Conservation (phyloP, 2,113 vertebrate species). For the Genyomyrus donnyi region DNA sequence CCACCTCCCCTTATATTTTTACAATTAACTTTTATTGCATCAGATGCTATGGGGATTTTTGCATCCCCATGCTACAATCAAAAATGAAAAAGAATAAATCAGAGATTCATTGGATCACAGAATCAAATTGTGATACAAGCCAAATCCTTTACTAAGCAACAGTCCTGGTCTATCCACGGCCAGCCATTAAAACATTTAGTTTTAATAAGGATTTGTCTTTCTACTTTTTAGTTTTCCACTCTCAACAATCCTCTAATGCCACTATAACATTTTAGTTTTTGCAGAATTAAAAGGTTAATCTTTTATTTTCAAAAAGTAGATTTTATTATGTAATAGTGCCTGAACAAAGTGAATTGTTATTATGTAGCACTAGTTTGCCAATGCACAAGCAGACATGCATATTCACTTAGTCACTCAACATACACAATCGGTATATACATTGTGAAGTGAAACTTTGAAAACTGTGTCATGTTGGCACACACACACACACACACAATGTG, state of each 20-base stretch:
- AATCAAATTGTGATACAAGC: not conserved
- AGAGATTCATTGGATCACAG: not conserved
- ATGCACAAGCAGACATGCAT: conserved; percentile 24
- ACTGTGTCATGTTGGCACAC: not conserved
- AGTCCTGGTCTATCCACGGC: not conserved
- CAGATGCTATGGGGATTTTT: not conserved
- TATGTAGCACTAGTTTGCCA: conserved; percentile 46
- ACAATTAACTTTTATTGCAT: not conserved
- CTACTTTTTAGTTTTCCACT: not conserved
- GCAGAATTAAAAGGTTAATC: conserved; percentile 45
- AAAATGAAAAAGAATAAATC: not conserved
- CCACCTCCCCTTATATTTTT: not conserved
- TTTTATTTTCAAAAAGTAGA: conserved; percentile 42
- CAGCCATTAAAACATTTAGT: not conserved
- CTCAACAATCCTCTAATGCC: not conserved
- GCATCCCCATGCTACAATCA: not conserved
- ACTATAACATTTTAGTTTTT: conserved; percentile 27
- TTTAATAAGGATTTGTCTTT: not conserved
- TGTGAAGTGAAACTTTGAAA: not conserved
- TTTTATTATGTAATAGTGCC: conserved; percentile 51
- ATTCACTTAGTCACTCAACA: conserved; percentile 12
- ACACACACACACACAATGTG: not conserved
- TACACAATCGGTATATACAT: conserved; percentile 3
- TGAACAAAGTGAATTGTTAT: conserved; percentile 55
- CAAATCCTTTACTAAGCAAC: not conserved